phyloP scores from a whole-genome alignment of 2,888 invertebrate species.

The Lycocerus yunnanus region DNA sequence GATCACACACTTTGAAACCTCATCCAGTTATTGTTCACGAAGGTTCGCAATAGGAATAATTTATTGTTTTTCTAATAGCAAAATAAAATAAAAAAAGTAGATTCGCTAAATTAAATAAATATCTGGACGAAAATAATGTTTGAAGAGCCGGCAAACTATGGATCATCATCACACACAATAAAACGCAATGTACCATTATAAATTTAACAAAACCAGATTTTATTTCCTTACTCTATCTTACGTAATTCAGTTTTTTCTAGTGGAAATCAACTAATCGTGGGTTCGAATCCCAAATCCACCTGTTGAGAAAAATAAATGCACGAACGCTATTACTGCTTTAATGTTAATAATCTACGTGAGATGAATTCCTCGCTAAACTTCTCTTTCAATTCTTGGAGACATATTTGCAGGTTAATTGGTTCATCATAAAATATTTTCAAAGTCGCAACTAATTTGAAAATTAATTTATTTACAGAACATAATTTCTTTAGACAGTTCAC shows the following conservation, averaged over 20 bases:
- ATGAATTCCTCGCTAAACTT: neutral
- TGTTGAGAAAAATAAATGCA: neutral
- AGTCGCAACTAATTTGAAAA: neutral
- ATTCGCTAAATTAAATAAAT: neutral
- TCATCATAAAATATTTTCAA: neutral
- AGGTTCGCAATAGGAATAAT: neutral
- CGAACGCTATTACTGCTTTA: neutral
- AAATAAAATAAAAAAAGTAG: neutral
- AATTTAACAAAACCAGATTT: constrained; percentile 8
- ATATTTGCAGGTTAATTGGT: neutral
- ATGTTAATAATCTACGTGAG: neutral
- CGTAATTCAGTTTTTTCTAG: no score
- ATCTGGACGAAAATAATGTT: neutral
- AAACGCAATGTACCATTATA: constrained; percentile 12
- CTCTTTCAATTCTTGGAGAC: neutral
- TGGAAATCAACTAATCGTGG: no score
- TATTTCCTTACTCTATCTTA: no score
- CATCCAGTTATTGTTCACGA: neutral
- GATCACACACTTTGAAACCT: neutral
- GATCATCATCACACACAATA: constrained; percentile 8
- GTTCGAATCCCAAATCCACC: neutral
- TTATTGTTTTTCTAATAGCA: neutral
- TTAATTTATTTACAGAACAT: neutral
- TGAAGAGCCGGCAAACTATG: constrained; percentile 7
- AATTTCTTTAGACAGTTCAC: neutral